Evolutionary conservation across 2,113 vertebrate species (phyloP).

Genomic region (Eonycteris spelaea): DNA sequence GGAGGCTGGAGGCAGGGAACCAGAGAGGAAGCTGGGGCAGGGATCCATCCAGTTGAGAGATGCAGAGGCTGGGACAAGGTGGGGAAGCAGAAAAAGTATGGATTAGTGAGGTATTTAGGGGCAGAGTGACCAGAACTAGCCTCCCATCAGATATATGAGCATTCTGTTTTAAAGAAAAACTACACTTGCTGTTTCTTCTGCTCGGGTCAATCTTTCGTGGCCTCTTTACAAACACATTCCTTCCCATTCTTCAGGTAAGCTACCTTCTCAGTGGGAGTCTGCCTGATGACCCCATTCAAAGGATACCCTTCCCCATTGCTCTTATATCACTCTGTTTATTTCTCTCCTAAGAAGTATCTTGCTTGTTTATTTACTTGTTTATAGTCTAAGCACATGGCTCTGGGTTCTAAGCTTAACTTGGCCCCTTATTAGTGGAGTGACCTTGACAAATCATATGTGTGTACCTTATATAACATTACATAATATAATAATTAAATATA

Average conservation of each 20-base stretch:
- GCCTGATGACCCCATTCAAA: background rate
- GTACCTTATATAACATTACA: background rate
- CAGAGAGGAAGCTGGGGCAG: background rate
- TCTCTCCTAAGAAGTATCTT: background rate
- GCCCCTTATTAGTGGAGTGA: background rate
- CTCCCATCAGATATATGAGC: background rate
- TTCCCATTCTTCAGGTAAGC: background rate
- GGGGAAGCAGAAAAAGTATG: background rate
- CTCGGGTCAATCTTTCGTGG: background rate
- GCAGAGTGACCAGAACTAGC: background rate
- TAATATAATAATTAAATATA: no score
- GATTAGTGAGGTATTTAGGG: background rate
- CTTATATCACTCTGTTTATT: background rate
- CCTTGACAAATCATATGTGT: background rate
- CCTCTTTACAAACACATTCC: background rate
- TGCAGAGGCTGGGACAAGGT: background rate
- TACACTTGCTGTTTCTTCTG: background rate
- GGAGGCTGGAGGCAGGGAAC: background rate
- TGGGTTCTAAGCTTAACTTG: background rate
- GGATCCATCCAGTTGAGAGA: background rate
- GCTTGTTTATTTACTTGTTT: background rate
- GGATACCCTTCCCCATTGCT: background rate
- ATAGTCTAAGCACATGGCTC: background rate
- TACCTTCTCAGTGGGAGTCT: background rate
- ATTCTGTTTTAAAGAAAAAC: background rate